A percentile compares a stretch with the other conserved stretches of the same genome.
Conservation (phyloP, 2,797 vertebrate species). For the Diceros bicornis region DNA sequence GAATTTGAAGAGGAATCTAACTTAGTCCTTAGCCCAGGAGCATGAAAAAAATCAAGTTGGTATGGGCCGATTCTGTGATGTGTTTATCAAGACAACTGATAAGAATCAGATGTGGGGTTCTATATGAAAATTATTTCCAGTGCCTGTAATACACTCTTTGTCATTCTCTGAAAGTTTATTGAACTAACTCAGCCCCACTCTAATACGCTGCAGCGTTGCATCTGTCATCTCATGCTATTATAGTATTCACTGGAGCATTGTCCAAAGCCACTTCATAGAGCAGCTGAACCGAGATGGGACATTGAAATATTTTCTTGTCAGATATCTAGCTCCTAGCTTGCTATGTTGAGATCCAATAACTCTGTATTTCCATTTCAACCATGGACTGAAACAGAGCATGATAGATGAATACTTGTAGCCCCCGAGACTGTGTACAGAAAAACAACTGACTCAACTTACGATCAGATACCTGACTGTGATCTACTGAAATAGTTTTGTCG, state of each 20-base stretch:
- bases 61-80: neutral
- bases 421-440: neutral
- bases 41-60: neutral
- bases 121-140: neutral
- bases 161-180: neutral
- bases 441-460: conserved; percentile 50
- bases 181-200: neutral
- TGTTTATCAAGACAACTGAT: neutral
- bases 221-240: conserved; percentile 11
- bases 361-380: conserved; percentile 66
- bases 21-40: neutral
- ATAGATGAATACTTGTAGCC: conserved; percentile 20
- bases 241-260: conserved; percentile 51
- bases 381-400: conserved; percentile 40
- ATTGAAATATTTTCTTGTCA: conserved; percentile 59
- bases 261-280: conserved; percentile 56
- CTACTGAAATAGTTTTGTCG: conserved; percentile 52
- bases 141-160: neutral
- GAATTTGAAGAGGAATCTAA: conserved; percentile 5
- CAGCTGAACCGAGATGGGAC: conserved; percentile 49
- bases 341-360: conserved; percentile 50
- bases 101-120: neutral
- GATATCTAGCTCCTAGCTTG: conserved; percentile 15
- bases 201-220: neutral
- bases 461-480: neutral